Evolutionary conservation across 2,113 vertebrate species (phyloP), one percentile per base, ranked within the genome.

Genomic region (Eurystomus gularis): DNA sequence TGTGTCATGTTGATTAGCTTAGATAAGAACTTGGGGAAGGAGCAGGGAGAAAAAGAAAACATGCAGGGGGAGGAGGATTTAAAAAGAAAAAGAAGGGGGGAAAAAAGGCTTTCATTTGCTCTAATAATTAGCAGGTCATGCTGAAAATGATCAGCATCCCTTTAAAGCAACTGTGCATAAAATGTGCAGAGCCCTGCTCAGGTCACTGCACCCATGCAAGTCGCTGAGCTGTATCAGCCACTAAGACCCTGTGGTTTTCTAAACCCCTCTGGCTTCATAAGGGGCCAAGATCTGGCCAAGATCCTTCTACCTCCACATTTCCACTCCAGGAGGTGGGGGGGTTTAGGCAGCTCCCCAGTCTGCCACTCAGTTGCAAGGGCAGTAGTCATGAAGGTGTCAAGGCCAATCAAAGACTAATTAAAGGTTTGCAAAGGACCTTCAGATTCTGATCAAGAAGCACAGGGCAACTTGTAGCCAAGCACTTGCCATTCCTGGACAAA

Each of bases 41-140:
- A 83, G 54, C 19, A 73, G 76, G 49, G n/a, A 86, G 52, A 76
- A 82, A 48, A 87, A 85, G 73, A 76, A 80, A 68, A 84, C 71
- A 73, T 14, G 62, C 8, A 86, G 46, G 18, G 78, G 78, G 64
- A 88, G 18, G 37, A 86, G 84, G 93, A 89, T 78, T 94, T 79
- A 86, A 83, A 82, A 81, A 58, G 44, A 7, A 2, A 3, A 9
- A 18, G 16, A 14, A 39, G 12, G 11, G 7, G 3, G 23, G 5
- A 7, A 25, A 70, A 35, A 21, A 21, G 9, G 29, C 88, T 95
- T 96, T 95, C 85, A 96, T 93, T 55, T 96, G 90, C 71, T 96
- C 86, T 92, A 93, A 60, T 93, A 96, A 96, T 95, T 95, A 95
- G 96, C 92, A 96, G 94, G 96, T 93, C 96, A 96, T 55, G 68